Evolutionary conservation across 2,888 invertebrate species (phyloP).

Genomic region (Chloroclystis v-ata): DNA sequence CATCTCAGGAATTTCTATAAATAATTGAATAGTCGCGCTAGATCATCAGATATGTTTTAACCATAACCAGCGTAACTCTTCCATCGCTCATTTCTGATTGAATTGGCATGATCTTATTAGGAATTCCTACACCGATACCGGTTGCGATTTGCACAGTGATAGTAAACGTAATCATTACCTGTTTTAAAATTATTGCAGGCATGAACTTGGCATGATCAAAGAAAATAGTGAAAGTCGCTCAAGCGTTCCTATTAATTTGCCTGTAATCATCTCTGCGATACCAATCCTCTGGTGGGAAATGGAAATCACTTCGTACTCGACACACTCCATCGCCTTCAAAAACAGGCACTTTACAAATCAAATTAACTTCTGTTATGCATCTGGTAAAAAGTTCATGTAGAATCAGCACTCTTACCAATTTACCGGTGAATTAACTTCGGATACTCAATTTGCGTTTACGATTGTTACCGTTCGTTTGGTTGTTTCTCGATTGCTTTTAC

Average conservation of each 20-base stretch:
- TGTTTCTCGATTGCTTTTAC: constrained; percentile 43
- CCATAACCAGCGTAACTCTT: constrained; percentile 11
- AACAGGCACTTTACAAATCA: constrained; percentile 32
- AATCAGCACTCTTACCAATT: constrained; percentile 55
- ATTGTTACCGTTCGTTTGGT: constrained; percentile 46
- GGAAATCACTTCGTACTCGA: constrained; percentile 39
- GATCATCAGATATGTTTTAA: constrained; percentile 15
- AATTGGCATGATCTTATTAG: constrained; percentile 13
- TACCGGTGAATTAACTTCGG: constrained; percentile 49
- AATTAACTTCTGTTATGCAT: constrained; percentile 41
- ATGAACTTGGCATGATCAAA: constrained; percentile 1
- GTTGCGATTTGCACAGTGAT: constrained; percentile 4
- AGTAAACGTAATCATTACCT: not conserved
- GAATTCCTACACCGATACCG: constrained; percentile 2
- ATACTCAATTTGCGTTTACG: constrained; percentile 44
- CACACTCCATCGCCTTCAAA: constrained; percentile 34
- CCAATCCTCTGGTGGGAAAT: constrained; percentile 34
- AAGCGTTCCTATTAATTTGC: constrained; percentile 19
- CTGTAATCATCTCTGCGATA: constrained; percentile 16
- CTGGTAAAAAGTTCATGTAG: constrained; percentile 42
- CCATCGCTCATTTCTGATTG: constrained; percentile 4
- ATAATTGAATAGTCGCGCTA: constrained; percentile 15
- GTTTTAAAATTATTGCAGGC: not conserved
- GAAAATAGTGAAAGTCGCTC: constrained; percentile 20
- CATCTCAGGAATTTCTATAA: constrained; percentile 17